Evolutionary conservation across 1,140 invertebrate genomes (phyloP).

Genomic region (Sminthurides bifidus): DNA sequence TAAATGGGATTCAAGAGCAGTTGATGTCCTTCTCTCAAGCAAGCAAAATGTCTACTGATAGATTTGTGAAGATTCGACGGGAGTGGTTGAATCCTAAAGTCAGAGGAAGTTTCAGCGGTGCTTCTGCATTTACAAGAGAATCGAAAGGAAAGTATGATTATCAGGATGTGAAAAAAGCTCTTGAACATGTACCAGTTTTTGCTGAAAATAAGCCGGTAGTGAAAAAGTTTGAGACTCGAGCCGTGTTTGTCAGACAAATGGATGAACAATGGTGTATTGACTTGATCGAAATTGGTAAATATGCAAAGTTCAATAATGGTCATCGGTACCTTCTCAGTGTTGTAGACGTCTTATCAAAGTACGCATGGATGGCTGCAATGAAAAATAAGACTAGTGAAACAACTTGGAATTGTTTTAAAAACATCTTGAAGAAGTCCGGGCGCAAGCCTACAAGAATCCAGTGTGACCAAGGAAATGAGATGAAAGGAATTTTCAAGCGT

Average conservation of each 20-base stretch:
- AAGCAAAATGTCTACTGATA: neutral
- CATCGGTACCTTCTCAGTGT: slow-evolving; percentile 1
- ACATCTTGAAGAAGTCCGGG: slow-evolving; percentile 2
- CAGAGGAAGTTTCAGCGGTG: neutral
- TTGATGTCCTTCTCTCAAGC: too few species aligned
- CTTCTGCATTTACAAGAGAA: neutral
- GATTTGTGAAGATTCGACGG: neutral
- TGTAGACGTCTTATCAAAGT: slow-evolving; percentile 10
- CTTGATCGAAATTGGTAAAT: neutral
- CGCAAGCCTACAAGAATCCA: neutral
- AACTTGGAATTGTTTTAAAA: slow-evolving; percentile 1
- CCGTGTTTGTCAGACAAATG: neutral
- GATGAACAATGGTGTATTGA: slow-evolving; percentile 9
- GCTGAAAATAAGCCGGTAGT: neutral
- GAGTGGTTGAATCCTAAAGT: neutral
- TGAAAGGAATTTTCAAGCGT: neutral
- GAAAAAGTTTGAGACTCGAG: neutral
- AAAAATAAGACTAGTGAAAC: neutral
- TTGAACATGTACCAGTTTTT: neutral
- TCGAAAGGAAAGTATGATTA: neutral
- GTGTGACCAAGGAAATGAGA: neutral
- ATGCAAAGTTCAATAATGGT: neutral
- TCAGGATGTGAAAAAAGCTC: neutral
- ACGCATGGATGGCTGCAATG: neutral
- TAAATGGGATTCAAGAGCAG: neutral